phyloP scores from a whole-genome alignment of 1,140 invertebrate genomes.

The Panagrolaimus sp. region DNA sequence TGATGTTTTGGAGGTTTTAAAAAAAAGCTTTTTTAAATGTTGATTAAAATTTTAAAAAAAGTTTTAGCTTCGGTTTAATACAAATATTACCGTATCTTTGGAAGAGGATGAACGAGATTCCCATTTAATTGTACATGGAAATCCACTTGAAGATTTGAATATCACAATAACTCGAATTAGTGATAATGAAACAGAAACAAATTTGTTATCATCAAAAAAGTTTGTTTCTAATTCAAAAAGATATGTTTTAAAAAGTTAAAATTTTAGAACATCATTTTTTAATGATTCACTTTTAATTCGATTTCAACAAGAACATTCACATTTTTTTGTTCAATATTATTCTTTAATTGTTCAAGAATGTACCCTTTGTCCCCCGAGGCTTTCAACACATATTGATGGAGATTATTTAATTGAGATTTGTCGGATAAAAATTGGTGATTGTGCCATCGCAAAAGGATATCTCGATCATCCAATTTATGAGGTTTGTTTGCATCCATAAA shows the following conservation, averaged over 20 bases:
- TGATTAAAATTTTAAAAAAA: background rate
- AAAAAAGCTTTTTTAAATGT: too few relatives aligned
- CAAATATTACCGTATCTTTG: constrained; percentile 10
- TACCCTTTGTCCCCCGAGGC: too few relatives aligned
- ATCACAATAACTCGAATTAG: constrained; percentile 25
- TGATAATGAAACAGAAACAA: constrained; percentile 36
- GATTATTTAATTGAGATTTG: background rate
- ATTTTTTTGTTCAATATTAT: constrained; percentile 5
- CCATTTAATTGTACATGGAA: constrained; percentile 36
- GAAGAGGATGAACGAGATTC: constrained; percentile 22
- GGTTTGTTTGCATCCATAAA: background rate
- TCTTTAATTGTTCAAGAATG: background rate
- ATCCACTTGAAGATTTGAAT: constrained; percentile 38
- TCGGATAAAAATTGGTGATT: background rate
- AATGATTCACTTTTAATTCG: background rate
- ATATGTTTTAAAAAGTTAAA: background rate
- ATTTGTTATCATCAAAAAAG: constrained; percentile 17
- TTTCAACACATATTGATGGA: background rate
- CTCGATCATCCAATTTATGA: background rate
- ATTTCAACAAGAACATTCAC: background rate
- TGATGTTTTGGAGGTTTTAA: background rate
- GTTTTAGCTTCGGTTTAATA: constrained; percentile 24
- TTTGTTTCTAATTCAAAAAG: constrained; percentile 7
- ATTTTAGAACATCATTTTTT: background rate
- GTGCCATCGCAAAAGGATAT: background rate